Percentiles rank a stretch among this genome's conserved stretches.
These are phyloP conservation scores for Synanthedon formicaeformis DNA, from an alignment of 2,888 invertebrate species.

Conservation along the genomic window DNA sequence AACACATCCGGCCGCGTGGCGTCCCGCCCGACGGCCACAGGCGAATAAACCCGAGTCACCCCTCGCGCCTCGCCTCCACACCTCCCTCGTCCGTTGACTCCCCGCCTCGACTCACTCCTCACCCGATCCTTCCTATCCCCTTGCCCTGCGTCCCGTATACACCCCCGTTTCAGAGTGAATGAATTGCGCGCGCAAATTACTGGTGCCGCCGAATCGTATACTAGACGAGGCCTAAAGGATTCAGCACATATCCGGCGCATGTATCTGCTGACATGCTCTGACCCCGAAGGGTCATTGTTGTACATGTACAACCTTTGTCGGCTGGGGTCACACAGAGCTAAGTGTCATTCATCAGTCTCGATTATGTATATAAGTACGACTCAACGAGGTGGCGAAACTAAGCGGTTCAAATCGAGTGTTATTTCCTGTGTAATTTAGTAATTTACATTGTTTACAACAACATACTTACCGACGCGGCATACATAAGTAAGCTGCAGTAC, in stretches of 20 bases:
- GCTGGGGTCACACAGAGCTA: no score
- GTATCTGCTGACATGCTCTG: no score
- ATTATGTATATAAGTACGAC: no score
- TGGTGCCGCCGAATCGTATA: neutral
- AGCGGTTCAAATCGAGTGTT: no score
- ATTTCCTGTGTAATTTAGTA: no score
- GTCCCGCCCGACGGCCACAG: slow-evolving; percentile 26
- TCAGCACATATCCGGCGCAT: neutral
- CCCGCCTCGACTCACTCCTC: slow-evolving; percentile 5
- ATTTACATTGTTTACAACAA: no score
- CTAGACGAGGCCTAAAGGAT: slow-evolving; percentile 2
- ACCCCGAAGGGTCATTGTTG: no score
- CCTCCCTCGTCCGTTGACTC: slow-evolving; percentile 4
- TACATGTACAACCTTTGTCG: no score
- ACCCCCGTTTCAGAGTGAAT: slow-evolving; percentile 28
- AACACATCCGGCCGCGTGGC: slow-evolving; percentile 26
- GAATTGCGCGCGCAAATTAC: slow-evolving; percentile 53
- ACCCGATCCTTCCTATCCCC: slow-evolving; percentile 4
- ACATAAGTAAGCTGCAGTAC: no score
- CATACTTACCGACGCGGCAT: no score
- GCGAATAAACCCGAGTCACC: slow-evolving; percentile 24
- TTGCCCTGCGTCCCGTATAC: slow-evolving; percentile 8
- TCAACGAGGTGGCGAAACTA: no score
- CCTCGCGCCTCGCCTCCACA: slow-evolving; percentile 4
- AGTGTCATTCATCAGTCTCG: no score